Base-by-base conservation (phyloP, 2,888 invertebrate genomes). In the Rhopalosiphum nymphaeae region DNA sequence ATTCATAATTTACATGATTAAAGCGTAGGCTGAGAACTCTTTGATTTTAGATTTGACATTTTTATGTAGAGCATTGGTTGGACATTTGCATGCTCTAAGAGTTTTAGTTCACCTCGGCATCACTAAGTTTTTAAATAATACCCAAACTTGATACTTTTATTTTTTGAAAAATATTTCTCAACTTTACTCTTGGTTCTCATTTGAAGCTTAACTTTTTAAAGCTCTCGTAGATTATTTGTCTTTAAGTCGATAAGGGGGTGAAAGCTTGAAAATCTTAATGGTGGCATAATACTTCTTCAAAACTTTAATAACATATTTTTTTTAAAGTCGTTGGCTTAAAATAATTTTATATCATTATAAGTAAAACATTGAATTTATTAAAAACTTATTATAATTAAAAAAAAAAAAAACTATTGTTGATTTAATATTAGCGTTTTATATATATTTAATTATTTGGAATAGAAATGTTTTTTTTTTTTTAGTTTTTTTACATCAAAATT, bases 91-190 rank as follows among this genome's bases (percentile, higher is more conserved):
- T 57, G 44, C 53, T 36, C 21, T 9, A 78, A 78, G 21, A 44
- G 44, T 44, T 61, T 89, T 29, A 61, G n/a, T 46, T 61, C 7
- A 84, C 78, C 42, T 42, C 26, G 53, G 16, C 84, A 53, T 44
- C 4, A 56, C 42, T 42, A 67, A 67, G 61, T 78, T 53, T 49
- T 44, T 61, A 53, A 91, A 91, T 42, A 91, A 91, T 84, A 84
- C 13, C 3, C 3, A 91, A 91, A 91, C 84, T 56, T 29, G 42
- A 53, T 91, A 91, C 3, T n/a, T 44, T 46, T 16, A 84, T 53
- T 85, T 85, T 57, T 84, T 53, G 44, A 44, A 91, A 85, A 85
- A 91, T 91, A 56, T 85, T 91, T n/a, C 49, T 85, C 21, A 25
- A 57, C 61, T 85, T 91, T n/a, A 84, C 25, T 91, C 56, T 85